Percentiles rank a stretch among this genome's conserved stretches.
Evolutionary conservation across 35 echinoderm and acorn worm species (phyloP).

Genomic region (Apostichopus californicus): DNA sequence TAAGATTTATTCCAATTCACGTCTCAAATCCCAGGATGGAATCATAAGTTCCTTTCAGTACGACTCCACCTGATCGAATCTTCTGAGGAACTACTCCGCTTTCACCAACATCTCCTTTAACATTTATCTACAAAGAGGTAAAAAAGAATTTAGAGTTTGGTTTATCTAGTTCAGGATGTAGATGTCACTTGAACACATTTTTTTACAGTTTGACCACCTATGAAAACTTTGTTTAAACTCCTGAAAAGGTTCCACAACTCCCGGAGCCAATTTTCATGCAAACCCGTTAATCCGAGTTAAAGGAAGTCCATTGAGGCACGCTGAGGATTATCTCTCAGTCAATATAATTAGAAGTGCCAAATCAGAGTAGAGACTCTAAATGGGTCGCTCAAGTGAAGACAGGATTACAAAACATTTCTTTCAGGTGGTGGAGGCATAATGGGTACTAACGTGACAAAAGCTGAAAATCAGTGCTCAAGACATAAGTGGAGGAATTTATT

Average conservation of each 20-base stretch:
- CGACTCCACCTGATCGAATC: too few species aligned
- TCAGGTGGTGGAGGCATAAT: neutral
- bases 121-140: too few species aligned
- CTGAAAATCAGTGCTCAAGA: neutral
- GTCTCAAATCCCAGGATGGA: too few species aligned
- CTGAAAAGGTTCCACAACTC: neutral
- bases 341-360: slow-evolving; percentile 34
- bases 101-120: too few species aligned
- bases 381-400: slow-evolving; percentile 8
- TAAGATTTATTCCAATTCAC: too few species aligned
- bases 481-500: neutral
- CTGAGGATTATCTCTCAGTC: neutral
- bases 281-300: slow-evolving; percentile 28
- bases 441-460: slow-evolving; percentile 17
- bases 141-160: too few species aligned
- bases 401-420: neutral
- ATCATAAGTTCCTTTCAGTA: too few species aligned
- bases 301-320: neutral
- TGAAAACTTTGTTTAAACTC: neutral
- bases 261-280: neutral
- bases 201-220: neutral
- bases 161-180: too few species aligned
- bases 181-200: neutral
- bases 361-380: neutral
- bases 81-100: too few species aligned